Evolutionary conservation across 2,888 invertebrate genomes (phyloP), one percentile per base, ranked within the genome.

Genomic region (Baronia brevicornis): DNA sequence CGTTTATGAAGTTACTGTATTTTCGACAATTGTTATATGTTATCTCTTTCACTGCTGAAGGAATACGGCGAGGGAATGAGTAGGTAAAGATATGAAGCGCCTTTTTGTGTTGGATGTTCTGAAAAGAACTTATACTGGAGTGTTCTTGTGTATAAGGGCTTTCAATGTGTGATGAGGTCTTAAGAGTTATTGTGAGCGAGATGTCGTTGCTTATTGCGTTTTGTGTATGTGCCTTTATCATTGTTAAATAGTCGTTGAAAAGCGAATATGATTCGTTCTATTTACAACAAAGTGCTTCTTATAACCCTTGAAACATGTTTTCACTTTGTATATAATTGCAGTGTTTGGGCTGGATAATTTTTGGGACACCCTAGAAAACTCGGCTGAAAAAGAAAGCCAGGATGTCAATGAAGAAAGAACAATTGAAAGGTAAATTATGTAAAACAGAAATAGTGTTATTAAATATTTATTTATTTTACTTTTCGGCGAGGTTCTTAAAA

Each of bases 281-380:
- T 23, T 28, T 24, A 20, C 9, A 11, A 19, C 11, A 8, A n/a
- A 15, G n/a, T n/a, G n/a, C 12, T 13, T 8, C 7, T 13, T 15
- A 26, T 24, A 12, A 21, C 10, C 22, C 6, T 6, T 14, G 11
- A 15, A 18, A 28, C 10, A 4, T 4, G 21, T 33, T 26, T 15
- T 26, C 3, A 35, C 26, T 8, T 12, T 30, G 6, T 15, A 33
- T 21, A 33, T 33, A 44, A 46, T 56, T 56, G 28, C 70, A 84
- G 84, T 74, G 33, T 69, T 72, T 44, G 73, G 74, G n/a, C 46
- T 77, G 60, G 82, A 85, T 43, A 84, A 84, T 57, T 77, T 84
- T 54, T 74, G 84, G 77, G 84, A 84, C 34, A 66, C 66, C 46
- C 55, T 84, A 21, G 84, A 80, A 28, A 49, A 61, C 17, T 56